These are phyloP conservation scores for Zhuqinia jingwanae DNA, from an alignment of 2,888 invertebrate species.

Conservation along the genomic window DNA sequence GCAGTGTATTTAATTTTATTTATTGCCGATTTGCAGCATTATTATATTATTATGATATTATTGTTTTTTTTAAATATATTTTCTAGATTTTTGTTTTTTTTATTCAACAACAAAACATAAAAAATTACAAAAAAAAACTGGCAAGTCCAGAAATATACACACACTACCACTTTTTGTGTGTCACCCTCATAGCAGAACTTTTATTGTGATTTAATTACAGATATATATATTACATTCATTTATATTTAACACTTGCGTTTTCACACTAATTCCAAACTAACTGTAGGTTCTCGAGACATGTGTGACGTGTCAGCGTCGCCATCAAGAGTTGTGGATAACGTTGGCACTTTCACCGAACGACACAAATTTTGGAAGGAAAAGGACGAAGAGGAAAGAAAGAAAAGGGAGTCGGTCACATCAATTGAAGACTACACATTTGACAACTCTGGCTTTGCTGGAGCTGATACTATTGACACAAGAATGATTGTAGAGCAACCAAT, in stretches of 20 bases:
- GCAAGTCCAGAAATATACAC: slow-evolving; percentile 17
- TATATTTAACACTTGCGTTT: slow-evolving; percentile 47
- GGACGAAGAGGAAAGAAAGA: slow-evolving; percentile 77
- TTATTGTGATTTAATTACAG: too few species aligned
- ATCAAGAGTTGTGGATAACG: slow-evolving; percentile 78
- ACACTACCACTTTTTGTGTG: slow-evolving; percentile 31
- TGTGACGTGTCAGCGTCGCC: slow-evolving; percentile 78
- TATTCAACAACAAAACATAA: slow-evolving; percentile 19
- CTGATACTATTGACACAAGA: slow-evolving; percentile 81
- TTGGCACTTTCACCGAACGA: slow-evolving; percentile 77
- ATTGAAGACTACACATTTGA: slow-evolving; percentile 80
- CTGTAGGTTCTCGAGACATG: slow-evolving; percentile 66
- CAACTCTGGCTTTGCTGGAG: slow-evolving; percentile 81
- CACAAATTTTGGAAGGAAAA: slow-evolving; percentile 78
- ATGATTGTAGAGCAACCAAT: slow-evolving; percentile 49
- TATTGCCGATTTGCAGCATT: slow-evolving; percentile 20
- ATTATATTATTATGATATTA: slow-evolving; percentile 14
- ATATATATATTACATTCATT: not conserved
- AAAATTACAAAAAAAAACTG: slow-evolving; percentile 21
- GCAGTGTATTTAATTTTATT: slow-evolving; percentile 27
- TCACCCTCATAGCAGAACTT: not conserved
- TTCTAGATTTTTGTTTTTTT: slow-evolving; percentile 32
- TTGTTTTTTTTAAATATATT: not conserved
- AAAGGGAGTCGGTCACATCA: slow-evolving; percentile 76
- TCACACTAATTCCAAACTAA: slow-evolving; percentile 64